A percentile compares a stretch with the other conserved stretches of the same genome.
Evolutionary conservation across 2,888 invertebrate species (phyloP).

Genomic region (Acanthosepion lycidas): DNA sequence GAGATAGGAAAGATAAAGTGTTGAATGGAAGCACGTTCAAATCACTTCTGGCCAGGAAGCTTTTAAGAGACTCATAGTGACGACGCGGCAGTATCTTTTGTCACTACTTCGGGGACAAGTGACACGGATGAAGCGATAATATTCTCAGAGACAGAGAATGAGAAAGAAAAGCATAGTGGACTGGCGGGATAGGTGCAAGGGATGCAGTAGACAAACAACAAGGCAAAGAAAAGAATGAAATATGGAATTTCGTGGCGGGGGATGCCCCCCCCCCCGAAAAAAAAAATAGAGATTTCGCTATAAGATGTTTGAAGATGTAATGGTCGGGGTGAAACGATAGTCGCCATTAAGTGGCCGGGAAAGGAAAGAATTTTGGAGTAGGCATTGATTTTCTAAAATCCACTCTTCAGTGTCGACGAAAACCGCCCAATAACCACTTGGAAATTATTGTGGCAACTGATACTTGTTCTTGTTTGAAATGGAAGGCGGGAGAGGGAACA

Average conservation of each 20-base stretch:
- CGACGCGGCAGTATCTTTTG: neutral
- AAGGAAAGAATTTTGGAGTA: neutral
- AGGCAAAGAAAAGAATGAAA: neutral
- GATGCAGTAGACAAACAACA: neutral
- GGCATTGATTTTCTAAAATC: slow-evolving; percentile 12
- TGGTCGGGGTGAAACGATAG: neutral
- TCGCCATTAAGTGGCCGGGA: neutral
- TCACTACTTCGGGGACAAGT: neutral
- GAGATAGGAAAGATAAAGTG: neutral
- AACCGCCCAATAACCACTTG: neutral
- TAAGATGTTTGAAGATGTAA: neutral
- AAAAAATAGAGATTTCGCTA: neutral
- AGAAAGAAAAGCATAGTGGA: neutral
- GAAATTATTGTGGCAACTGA: neutral
- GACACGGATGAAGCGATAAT: neutral
- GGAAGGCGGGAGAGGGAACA: neutral
- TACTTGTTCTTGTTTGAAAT: neutral
- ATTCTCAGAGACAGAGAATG: neutral
- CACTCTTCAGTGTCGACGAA: too few species aligned
- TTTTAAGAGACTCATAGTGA: neutral
- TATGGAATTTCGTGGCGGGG: slow-evolving; percentile 1
- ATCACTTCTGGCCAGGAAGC: slow-evolving; percentile 33
- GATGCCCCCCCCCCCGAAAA: too few species aligned
- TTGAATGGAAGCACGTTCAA: neutral
- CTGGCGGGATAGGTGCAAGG: neutral